phyloP scores from a whole-genome alignment of 30 jellyfish, hydroid and myxozoan genomes.

The Catostylus mosaicus region DNA sequence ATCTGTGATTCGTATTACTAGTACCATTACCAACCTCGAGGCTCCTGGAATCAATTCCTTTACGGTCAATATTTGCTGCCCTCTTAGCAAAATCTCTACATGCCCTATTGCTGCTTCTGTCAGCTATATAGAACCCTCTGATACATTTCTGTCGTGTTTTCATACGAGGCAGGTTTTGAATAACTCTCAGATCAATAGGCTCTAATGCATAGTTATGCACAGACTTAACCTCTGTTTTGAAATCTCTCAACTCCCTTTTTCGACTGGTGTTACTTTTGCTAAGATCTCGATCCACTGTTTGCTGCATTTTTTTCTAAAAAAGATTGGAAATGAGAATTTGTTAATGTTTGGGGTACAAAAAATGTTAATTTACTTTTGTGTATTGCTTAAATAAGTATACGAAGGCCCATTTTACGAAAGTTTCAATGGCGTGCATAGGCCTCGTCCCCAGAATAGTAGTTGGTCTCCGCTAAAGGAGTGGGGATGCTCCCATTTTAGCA shows the following conservation, averaged over 20 bases:
- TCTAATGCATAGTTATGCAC: background rate
- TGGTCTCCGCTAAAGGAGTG: too few species aligned
- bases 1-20: background rate
- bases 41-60: background rate
- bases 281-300: background rate
- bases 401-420: too few species aligned
- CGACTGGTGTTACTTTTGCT: background rate
- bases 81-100: background rate
- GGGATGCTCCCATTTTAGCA: too few species aligned
- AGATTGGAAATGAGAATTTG: too few species aligned
- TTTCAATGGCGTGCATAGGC: too few species aligned
- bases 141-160: slow-evolving; percentile 20
- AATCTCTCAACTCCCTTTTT: background rate
- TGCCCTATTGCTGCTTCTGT: background rate
- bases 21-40: background rate
- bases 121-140: slow-evolving; percentile 9
- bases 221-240: background rate
- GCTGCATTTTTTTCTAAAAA: background rate
- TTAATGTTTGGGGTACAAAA: too few species aligned
- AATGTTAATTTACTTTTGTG: too few species aligned
- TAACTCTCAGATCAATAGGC: slow-evolving; percentile 3
- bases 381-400: too few species aligned
- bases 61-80: background rate
- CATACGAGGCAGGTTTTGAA: slow-evolving; percentile 10
- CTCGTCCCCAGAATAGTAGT: too few species aligned